These are phyloP conservation scores for Lithosia quadra DNA, from an alignment of 2,888 invertebrate genomes.

Conservation along the genomic window DNA sequence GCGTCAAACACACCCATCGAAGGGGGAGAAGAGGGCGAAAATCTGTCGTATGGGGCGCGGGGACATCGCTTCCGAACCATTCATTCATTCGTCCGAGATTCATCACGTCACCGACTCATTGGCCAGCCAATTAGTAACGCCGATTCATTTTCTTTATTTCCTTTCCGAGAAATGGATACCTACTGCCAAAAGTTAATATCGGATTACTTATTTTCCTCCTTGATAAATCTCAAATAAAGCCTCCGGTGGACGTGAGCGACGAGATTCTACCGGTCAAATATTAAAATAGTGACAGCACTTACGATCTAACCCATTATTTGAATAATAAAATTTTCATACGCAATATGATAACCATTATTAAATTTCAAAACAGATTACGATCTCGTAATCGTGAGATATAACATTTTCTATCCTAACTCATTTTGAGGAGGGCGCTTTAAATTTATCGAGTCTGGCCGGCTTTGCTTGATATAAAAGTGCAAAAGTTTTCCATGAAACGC, in stretches of 20 bases:
- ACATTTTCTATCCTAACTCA: conserved; percentile 70
- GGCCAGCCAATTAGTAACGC: conserved; percentile 66
- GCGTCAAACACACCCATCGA: conserved; percentile 72
- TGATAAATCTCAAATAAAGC: conserved; percentile 14
- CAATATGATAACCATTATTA: conserved; percentile 73
- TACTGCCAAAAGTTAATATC: conserved; percentile 40
- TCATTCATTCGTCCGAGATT: conserved; percentile 67
- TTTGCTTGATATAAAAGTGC: conserved; percentile 71
- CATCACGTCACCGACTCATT: conserved; percentile 69
- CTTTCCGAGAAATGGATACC: conserved; percentile 41
- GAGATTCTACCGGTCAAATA: conserved; percentile 22
- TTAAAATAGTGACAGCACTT: conserved; percentile 23
- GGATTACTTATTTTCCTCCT: conserved; percentile 41
- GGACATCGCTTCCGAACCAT: conserved; percentile 59
- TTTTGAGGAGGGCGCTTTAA: conserved; percentile 68
- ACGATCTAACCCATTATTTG: conserved; percentile 45
- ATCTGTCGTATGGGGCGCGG: conserved; percentile 64
- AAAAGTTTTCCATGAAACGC: conserved; percentile 72
- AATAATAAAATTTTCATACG: conserved; percentile 63
- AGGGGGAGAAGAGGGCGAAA: conserved; percentile 68
- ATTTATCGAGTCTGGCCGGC: conserved; percentile 68
- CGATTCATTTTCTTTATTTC: conserved; percentile 65
- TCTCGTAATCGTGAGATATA: conserved; percentile 75
- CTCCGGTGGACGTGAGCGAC: conserved; percentile 16
- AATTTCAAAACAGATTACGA: conserved; percentile 77